Evolutionary conservation across 2,113 vertebrate genomes (phyloP).

Genomic region (Probosciger aterrimus): DNA sequence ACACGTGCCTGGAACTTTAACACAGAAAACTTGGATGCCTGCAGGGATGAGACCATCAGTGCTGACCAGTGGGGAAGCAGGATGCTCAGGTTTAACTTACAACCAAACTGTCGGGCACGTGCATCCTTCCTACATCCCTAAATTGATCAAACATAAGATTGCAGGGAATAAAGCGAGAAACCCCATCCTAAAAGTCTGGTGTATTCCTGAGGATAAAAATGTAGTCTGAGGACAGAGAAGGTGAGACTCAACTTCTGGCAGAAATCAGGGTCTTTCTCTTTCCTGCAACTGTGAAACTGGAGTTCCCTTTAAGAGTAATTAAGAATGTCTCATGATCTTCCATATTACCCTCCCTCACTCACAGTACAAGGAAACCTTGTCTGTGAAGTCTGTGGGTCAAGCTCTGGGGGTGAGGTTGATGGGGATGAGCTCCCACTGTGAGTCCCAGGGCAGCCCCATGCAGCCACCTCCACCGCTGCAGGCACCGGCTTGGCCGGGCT

Average conservation of each 20-base stretch:
- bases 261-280: background rate
- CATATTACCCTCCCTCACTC: background rate
- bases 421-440: accelerated
- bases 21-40: background rate
- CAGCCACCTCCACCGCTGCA: accelerated
- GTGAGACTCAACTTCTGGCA: background rate
- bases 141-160: background rate
- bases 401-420: background rate
- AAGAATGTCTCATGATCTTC: background rate
- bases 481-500: accelerated
- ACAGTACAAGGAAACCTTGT: background rate
- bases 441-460: accelerated
- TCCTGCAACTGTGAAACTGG: background rate
- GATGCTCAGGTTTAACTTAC: background rate
- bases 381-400: background rate
- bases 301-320: background rate
- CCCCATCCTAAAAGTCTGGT: background rate
- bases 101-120: background rate
- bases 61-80: background rate
- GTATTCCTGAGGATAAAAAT: background rate
- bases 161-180: background rate
- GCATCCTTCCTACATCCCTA: background rate
- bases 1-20: background rate
- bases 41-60: background rate
- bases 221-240: background rate